Evolutionary conservation across 2,888 invertebrate genomes (phyloP), one percentile per base, ranked within the genome.

Genomic region (Spicauda simplicius): DNA sequence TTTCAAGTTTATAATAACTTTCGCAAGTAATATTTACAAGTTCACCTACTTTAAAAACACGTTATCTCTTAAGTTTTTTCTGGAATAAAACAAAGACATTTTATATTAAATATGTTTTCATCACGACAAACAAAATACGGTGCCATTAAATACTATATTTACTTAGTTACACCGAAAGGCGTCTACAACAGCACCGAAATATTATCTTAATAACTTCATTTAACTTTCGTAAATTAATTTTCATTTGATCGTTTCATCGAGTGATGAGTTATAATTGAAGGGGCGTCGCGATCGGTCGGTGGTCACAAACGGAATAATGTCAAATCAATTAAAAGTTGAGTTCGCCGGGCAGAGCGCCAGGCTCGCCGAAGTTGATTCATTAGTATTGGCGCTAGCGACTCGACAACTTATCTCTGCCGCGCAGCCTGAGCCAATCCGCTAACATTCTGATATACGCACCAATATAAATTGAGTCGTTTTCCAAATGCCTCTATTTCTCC

Each of bases 301-400:
- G 82, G 80, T 83, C 87, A 85, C 88, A 88, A 89, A 89, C 83
- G 87, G 89, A 91, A 91, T 91, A 90, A 91, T 90, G 87, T 86
- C 85, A 88, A 91, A 90, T 91, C 91, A 90, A 91, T 91, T 91
- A 90, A 90, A 91, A 91, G 87, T 90, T 91, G 83, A 84, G 86
- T 86, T 86, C 80, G 83, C 78, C 82, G 86, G 86, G 87, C 61
- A 64, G 50, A 61, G 65, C 48, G 71, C 87, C 88, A 85, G 57
- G 75, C 79, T 73, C 78, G 75, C 72, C 80, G 78, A 87, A 86
- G 79, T 88, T 88, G 88, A 88, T 88, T 89, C 89, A 88, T 90
- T 89, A 89, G 85, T 84, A 84, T 80, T 82, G 83, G 77, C 77
- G 78, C 78, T 77, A 76, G 50, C 54, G 33, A 45, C 76, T 77